Evolutionary conservation across 2,888 invertebrate genomes (phyloP).

Genomic region (Graphium colonna): DNA sequence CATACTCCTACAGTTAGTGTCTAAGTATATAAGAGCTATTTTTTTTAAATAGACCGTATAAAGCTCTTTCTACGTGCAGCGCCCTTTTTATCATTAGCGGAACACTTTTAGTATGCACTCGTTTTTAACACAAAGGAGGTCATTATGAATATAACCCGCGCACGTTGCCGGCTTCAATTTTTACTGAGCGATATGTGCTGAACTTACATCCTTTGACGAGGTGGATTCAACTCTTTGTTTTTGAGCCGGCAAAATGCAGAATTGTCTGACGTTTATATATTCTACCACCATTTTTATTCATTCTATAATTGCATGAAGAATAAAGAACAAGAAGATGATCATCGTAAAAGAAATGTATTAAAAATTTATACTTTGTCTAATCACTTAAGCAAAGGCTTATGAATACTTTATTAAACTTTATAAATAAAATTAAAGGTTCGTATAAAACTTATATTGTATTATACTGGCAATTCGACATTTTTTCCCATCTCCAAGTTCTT

Average conservation of each 20-base stretch:
- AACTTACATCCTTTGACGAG: slow-evolving; percentile 2
- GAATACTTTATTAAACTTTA: no score
- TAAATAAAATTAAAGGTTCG: no score
- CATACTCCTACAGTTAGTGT: no score
- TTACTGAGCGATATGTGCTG: slow-evolving; percentile 3
- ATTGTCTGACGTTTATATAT: background rate
- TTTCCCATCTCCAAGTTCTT: no score
- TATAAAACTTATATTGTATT: no score
- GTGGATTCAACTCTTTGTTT: background rate
- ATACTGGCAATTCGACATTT: no score
- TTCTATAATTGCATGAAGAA: background rate
- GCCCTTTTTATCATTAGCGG: background rate
- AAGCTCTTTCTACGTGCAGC: background rate
- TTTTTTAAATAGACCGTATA: background rate
- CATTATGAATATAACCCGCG: slow-evolving; percentile 2
- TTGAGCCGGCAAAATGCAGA: background rate
- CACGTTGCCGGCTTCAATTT: background rate
- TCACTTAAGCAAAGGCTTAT: no score
- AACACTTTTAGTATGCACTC: background rate
- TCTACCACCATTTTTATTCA: background rate
- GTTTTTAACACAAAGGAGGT: slow-evolving; percentile 5
- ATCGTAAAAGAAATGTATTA: background rate
- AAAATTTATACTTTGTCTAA: no score
- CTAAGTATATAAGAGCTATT: no score
- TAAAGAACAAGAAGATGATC: background rate